Conservation (phyloP, 2,888 invertebrate genomes). For the Xestobium rufovillosum region DNA sequence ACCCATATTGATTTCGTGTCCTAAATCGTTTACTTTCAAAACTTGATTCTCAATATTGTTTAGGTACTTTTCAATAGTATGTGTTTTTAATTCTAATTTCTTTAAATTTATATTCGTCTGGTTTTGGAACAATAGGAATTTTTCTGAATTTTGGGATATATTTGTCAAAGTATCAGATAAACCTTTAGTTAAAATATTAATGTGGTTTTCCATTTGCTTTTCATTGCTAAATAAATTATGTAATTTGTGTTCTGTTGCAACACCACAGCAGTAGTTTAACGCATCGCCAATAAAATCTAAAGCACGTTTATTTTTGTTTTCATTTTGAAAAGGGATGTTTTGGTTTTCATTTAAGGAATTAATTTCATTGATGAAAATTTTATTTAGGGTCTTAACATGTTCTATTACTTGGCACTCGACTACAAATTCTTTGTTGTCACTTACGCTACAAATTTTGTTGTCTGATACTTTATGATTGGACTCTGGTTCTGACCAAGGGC, state of each 20-base stretch:
- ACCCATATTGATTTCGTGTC: constrained; percentile 5
- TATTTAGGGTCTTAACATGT: not conserved
- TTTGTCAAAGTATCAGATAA: constrained; percentile 2
- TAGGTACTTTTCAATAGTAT: constrained; percentile 8
- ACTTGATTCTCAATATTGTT: not conserved
- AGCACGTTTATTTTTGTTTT: constrained; percentile 5
- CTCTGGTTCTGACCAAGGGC: constrained; percentile 1
- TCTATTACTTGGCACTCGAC: not conserved
- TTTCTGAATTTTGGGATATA: constrained; percentile 7
- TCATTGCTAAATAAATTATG: constrained; percentile 7
- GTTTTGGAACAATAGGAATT: constrained; percentile 10
- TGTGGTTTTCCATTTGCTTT: constrained; percentile 5
- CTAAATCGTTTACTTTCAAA: not conserved
- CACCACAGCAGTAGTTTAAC: constrained; percentile 10
- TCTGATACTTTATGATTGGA: not conserved
- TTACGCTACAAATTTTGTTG: not conserved
- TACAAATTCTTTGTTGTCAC: not conserved
- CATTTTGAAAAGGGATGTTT: not conserved
- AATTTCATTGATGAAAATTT: not conserved
- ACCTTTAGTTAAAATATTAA: constrained; percentile 7
- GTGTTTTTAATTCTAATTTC: constrained; percentile 8
- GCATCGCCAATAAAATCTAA: constrained; percentile 13
- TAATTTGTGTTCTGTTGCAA: constrained; percentile 8
- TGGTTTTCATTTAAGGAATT: not conserved
- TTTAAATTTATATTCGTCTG: constrained; percentile 3